A percentile compares a stretch with the other conserved stretches of the same genome.
phyloP scores from a whole-genome alignment of 2,888 invertebrate species.

The Periphyllus acericola region DNA sequence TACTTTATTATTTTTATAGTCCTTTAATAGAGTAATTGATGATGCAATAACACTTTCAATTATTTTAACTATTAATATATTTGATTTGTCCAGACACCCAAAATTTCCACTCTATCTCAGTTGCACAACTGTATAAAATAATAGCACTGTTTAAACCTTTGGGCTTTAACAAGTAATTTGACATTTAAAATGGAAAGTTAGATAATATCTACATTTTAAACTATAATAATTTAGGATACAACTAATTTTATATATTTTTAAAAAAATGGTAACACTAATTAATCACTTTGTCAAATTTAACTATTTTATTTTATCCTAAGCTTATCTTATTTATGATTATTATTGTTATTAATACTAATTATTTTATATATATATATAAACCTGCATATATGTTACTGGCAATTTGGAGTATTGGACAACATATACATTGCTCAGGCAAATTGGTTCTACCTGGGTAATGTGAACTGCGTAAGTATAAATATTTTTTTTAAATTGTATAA shows the following conservation, averaged over 20 bases:
- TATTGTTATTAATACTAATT: constrained; percentile 20
- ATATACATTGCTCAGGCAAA: too few species aligned
- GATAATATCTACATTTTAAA: constrained; percentile 41
- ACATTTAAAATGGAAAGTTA: not conserved
- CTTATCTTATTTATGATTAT: constrained; percentile 16
- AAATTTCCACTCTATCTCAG: not conserved
- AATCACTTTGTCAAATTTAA: constrained; percentile 58
- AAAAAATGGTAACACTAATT: constrained; percentile 59
- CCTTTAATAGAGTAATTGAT: too few species aligned
- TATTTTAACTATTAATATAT: not conserved
- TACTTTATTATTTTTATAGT: too few species aligned
- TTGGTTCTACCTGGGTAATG: too few species aligned
- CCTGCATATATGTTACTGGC: not conserved
- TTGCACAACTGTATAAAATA: not conserved
- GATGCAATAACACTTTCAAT: not conserved
- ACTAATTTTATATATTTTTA: constrained; percentile 18
- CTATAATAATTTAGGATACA: constrained; percentile 36
- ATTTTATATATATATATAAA: constrained; percentile 14
- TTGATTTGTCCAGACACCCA: not conserved
- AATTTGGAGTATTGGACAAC: too few species aligned
- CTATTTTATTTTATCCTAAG: constrained; percentile 5
- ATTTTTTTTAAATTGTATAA: too few species aligned
- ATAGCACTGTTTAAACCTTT: not conserved
- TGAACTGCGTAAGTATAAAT: too few species aligned
- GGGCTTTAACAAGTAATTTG: not conserved